These are phyloP conservation scores for Himalopsyche phryganea DNA, from an alignment of 1,140 invertebrate species.

Conservation along the genomic window DNA sequence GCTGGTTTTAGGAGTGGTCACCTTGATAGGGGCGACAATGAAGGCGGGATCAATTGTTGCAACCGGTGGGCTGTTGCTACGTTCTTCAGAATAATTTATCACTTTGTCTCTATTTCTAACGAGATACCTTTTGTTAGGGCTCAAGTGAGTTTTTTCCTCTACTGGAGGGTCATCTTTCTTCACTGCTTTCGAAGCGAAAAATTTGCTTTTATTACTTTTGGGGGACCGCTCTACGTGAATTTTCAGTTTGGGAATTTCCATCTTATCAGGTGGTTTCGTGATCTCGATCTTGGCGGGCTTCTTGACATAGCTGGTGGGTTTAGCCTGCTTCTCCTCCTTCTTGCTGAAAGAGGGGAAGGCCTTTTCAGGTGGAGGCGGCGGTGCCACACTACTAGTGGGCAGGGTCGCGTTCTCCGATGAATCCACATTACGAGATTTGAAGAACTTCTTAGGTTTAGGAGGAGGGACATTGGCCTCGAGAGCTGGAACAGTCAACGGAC, in stretches of 20 bases:
- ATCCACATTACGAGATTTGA: slow-evolving; percentile 77
- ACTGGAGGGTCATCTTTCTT: slow-evolving; percentile 44
- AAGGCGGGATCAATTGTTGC: background rate
- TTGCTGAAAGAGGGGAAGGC: slow-evolving; percentile 56
- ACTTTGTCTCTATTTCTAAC: slow-evolving; percentile 50
- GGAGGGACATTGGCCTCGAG: slow-evolving; percentile 52
- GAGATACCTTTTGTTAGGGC: slow-evolving; percentile 48
- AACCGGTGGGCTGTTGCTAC: slow-evolving; percentile 47
- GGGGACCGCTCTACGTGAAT: slow-evolving; percentile 47
- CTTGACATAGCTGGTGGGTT: slow-evolving; percentile 34
- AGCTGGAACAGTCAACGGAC: slow-evolving; percentile 52
- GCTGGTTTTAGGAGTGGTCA: slow-evolving; percentile 45
- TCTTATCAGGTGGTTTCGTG: slow-evolving; percentile 19
- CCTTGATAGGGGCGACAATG: slow-evolving; percentile 30
- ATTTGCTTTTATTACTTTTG: slow-evolving; percentile 40
- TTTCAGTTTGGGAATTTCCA: slow-evolving; percentile 32
- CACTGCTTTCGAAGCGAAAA: slow-evolving; percentile 47
- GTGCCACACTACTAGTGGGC: slow-evolving; percentile 51
- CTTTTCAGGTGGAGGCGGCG: slow-evolving; percentile 52
- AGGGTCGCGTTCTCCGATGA: slow-evolving; percentile 55
- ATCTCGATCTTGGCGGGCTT: slow-evolving; percentile 21
- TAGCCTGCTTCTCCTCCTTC: slow-evolving; percentile 43
- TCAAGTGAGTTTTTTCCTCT: slow-evolving; percentile 42
- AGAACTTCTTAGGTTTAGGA: slow-evolving; percentile 83
- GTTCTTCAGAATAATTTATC: slow-evolving; percentile 53